These are phyloP conservation scores for Lepus europaeus DNA, from an alignment of 2,113 vertebrate species.

Conservation along the genomic window DNA sequence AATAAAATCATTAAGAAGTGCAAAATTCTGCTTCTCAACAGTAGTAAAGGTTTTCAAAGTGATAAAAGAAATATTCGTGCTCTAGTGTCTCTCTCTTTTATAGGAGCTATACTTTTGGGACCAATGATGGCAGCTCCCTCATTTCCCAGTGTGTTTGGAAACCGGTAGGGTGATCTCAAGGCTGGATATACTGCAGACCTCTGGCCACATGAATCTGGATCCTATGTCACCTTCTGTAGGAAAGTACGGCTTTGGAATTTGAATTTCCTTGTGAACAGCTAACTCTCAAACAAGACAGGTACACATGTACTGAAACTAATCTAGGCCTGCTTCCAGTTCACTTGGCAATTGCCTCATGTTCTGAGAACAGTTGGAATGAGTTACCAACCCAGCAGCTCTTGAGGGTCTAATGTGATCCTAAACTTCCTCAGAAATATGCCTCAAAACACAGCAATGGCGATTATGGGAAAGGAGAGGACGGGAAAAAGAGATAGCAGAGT, in stretches of 20 bases:
- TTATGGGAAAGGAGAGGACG: background rate
- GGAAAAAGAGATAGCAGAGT: background rate
- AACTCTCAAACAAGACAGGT: slow-evolving; percentile 29
- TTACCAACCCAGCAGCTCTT: slow-evolving; percentile 44
- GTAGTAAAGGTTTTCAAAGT: slow-evolving; percentile 69
- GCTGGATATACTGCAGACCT: background rate
- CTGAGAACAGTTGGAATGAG: slow-evolving; percentile 1
- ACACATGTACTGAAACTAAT: background rate
- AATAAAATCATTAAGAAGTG: slow-evolving; percentile 74
- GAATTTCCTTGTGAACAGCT: background rate
- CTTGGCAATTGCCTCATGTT: background rate
- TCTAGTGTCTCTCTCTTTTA: slow-evolving; percentile 49
- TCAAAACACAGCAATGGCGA: background rate
- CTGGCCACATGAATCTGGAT: background rate
- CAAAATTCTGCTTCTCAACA: slow-evolving; percentile 66
- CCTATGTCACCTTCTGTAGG: background rate
- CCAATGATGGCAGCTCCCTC: background rate
- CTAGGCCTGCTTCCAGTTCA: background rate
- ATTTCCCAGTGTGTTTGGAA: slow-evolving; percentile 23
- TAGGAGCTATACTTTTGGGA: slow-evolving; percentile 44
- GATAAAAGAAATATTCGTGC: slow-evolving; percentile 72
- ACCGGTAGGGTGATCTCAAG: background rate
- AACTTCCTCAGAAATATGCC: background rate
- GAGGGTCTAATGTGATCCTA: background rate
- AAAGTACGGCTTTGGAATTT: background rate